Conservation (phyloP, 1,140 invertebrate species). For the Phymastichus coffea region DNA sequence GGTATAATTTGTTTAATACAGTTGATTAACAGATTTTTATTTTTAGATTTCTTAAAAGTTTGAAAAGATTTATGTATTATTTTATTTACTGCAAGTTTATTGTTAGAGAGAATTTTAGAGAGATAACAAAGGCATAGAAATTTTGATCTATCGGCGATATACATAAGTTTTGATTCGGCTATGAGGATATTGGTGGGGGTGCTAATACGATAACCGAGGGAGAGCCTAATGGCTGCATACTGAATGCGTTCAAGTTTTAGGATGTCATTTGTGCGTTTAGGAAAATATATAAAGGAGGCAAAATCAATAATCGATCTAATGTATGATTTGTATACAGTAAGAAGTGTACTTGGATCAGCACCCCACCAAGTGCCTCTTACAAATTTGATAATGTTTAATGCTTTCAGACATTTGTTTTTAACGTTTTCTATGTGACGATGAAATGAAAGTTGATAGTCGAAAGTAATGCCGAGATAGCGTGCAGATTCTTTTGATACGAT, state of each 20-base stretch:
- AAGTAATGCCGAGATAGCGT: background rate
- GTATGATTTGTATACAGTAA: constrained; percentile 1
- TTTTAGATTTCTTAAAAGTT: background rate
- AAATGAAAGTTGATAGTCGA: background rate
- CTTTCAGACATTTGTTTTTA: background rate
- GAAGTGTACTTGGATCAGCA: background rate
- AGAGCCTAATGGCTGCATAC: constrained; percentile 4
- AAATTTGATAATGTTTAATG: constrained; percentile 6
- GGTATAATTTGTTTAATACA: background rate
- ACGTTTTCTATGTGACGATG: background rate
- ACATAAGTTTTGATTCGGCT: constrained; percentile 9
- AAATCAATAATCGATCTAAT: constrained; percentile 13
- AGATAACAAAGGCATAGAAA: constrained; percentile 5
- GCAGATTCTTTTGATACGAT: background rate
- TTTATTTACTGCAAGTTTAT: background rate
- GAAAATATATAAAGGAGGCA: constrained; percentile 11
- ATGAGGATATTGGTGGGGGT: constrained; percentile 17
- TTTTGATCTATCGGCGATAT: background rate
- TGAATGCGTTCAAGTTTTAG: constrained; percentile 11
- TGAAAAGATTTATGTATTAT: background rate
- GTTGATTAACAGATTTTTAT: background rate
- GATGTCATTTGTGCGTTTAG: background rate
- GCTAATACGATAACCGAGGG: constrained; percentile 5
- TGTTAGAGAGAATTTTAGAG: background rate
- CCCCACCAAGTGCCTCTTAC: constrained; percentile 18